Evolutionary conservation across 1,140 invertebrate species (phyloP).

Genomic region (Bombus impatiens): DNA sequence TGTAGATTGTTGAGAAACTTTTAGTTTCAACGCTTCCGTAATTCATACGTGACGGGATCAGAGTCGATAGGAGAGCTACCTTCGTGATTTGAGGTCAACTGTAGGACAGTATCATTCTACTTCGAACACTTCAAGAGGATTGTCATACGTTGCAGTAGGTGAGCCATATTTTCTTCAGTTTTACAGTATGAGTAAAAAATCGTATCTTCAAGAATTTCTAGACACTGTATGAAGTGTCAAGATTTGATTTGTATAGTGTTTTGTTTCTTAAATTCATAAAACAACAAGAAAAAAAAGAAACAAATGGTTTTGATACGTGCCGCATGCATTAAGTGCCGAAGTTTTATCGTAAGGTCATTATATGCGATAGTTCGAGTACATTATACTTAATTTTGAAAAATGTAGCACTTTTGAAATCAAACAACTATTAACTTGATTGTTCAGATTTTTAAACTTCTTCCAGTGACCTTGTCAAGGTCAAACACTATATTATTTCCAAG

Average conservation of each 20-base stretch:
- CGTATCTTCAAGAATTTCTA: neutral
- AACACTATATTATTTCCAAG: conserved; percentile 6
- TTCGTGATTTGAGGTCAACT: conserved; percentile 64
- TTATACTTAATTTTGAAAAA: neutral
- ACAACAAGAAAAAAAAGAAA: too few species aligned
- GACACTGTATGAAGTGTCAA: conserved; percentile 2
- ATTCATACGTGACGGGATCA: neutral
- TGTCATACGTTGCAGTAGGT: conserved; percentile 58
- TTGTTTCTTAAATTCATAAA: conserved; percentile 16
- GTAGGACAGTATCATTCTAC: conserved; percentile 71
- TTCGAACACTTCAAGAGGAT: conserved; percentile 49
- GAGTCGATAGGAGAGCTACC: conserved; percentile 51
- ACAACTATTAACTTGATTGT: neutral
- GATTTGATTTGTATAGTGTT: conserved; percentile 20
- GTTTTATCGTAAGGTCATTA: conserved; percentile 57
- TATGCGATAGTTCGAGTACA: conserved; percentile 5
- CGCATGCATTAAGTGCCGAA: conserved; percentile 40
- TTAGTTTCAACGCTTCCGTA: neutral
- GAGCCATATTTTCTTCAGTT: conserved; percentile 43
- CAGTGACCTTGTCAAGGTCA: conserved; percentile 70
- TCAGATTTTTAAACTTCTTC: neutral
- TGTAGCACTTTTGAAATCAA: neutral
- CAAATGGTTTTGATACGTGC: conserved; percentile 57
- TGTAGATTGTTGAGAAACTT: neutral
- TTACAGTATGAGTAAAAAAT: conserved; percentile 16